phyloP scores from a whole-genome alignment of 2,888 invertebrate genomes.

The Ditylenchus weischeri region DNA sequence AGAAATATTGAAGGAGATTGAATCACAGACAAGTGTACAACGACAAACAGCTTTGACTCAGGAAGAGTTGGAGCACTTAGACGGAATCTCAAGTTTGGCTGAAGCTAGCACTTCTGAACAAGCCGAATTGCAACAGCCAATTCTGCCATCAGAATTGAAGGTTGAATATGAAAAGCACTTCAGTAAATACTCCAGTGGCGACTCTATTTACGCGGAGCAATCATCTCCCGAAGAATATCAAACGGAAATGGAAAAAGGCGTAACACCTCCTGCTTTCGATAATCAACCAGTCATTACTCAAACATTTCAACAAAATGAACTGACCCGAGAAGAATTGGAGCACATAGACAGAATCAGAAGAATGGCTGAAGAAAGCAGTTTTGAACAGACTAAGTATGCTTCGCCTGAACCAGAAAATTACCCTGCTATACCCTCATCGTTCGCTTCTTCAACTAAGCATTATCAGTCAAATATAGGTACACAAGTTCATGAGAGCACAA shows the following conservation, averaged over 20 bases:
- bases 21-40: background rate
- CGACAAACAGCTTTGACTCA: constrained; percentile 9
- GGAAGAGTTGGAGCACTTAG: background rate
- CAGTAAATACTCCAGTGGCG: background rate
- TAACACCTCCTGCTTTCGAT: too few relatives aligned
- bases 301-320: background rate
- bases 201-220: background rate
- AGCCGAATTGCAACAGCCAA: too few relatives aligned
- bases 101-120: constrained; percentile 4
- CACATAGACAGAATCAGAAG: constrained; percentile 11
- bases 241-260: too few relatives aligned
- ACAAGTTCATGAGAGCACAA: too few relatives aligned
- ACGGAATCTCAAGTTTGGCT: background rate
- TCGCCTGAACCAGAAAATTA: too few relatives aligned
- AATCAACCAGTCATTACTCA: background rate
- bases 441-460: too few relatives aligned
- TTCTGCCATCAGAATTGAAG: background rate
- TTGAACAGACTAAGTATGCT: background rate
- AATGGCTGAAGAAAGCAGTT: constrained; percentile 9
- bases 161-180: background rate
- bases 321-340: constrained; percentile 6
- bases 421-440: too few relatives aligned
- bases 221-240: too few relatives aligned
- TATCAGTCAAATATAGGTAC: too few relatives aligned
- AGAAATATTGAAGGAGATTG: too few relatives aligned